Evolutionary conservation across 64 coral and sea anemone genomes (phyloP), one percentile per base, ranked within the genome.

Genomic region (Pachyseris speciosa): DNA sequence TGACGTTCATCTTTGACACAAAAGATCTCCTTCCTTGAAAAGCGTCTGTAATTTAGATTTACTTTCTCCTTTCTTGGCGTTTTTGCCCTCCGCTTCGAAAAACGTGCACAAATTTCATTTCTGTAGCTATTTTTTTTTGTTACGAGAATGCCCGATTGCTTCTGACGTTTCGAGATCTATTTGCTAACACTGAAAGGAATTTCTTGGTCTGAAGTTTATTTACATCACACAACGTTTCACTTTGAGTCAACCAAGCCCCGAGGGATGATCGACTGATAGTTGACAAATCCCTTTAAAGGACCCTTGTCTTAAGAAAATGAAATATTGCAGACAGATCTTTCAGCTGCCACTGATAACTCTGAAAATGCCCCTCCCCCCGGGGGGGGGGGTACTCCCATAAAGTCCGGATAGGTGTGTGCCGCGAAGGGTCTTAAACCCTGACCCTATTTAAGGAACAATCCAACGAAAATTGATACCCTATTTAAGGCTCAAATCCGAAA

Each of bases 311-410:
- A 15, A 17, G 32, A 15, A 68, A 68, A 37, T 34, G 65, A 68
- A 68, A 68, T 68, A 36, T 68, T 68, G 65, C 65, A 36, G 65
- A 68, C 31, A 32, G 36, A 68, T 68, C 31, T 55, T 55, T 55
- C 51, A 55, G 51, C 32, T 34, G 7, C 28, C 36, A 34, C 3
- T 33, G 11, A 68, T 37, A 68, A 68, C 8, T 29, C 29, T 33
- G 11, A 64, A 64, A 27, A 2, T 11, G 27, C 4, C 12, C 13
- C 9, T n/a, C n/a, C n/a, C n/a, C n/a, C n/a, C n/a, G n/a, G n/a
- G n/a, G n/a, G n/a, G n/a, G n/a, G n/a, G n/a, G n/a, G n/a, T n/a
- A n/a, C n/a, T n/a, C n/a, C n/a, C n/a, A n/a, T n/a, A n/a, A n/a
- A n/a, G n/a, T n/a, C n/a, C n/a, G n/a, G n/a, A n/a, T n/a, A n/a